Percentiles rank a stretch among this genome's conserved stretches.
Evolutionary conservation across 2,888 invertebrate genomes (phyloP).

Genomic region (Syritta pipiens): DNA sequence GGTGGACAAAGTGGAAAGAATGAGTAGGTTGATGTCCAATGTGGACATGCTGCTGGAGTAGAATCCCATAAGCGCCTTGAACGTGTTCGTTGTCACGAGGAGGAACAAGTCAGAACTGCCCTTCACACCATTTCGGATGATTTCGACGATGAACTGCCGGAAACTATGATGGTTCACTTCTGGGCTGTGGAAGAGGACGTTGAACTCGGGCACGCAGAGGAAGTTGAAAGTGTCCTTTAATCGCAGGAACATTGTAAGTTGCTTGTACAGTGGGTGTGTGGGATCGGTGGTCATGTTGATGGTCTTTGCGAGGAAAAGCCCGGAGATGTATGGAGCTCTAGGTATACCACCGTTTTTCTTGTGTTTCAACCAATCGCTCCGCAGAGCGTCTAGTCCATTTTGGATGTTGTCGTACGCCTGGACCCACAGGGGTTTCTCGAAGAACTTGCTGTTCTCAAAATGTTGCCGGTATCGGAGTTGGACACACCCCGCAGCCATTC

Average conservation of each 20-base stretch:
- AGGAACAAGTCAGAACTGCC: constrained; percentile 87
- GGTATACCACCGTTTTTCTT: constrained; percentile 77
- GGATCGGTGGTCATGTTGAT: constrained; percentile 87
- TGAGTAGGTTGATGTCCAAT: constrained; percentile 82
- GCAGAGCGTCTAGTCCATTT: constrained; percentile 74
- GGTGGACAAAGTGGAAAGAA: constrained; percentile 84
- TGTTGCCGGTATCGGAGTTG: constrained; percentile 87
- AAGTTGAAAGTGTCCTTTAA: constrained; percentile 89
- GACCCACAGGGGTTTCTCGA: constrained; percentile 77
- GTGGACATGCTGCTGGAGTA: constrained; percentile 84
- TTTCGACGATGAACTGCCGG: constrained; percentile 87
- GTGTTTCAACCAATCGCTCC: constrained; percentile 75
- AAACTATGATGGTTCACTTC: constrained; percentile 85
- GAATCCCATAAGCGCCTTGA: constrained; percentile 88
- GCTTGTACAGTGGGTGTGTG: constrained; percentile 86
- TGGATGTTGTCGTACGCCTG: constrained; percentile 79
- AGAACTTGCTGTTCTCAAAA: constrained; percentile 83
- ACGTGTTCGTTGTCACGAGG: constrained; percentile 86
- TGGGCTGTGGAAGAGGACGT: constrained; percentile 89
- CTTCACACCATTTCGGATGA: constrained; percentile 88
- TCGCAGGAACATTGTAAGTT: constrained; percentile 88
- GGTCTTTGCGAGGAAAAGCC: constrained; percentile 76
- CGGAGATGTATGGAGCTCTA: constrained; percentile 76
- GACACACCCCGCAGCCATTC: constrained; percentile 87
- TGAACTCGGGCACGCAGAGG: constrained; percentile 91